Base-by-base conservation (phyloP, 2,888 invertebrate species). In the Rotaria socialis region DNA sequence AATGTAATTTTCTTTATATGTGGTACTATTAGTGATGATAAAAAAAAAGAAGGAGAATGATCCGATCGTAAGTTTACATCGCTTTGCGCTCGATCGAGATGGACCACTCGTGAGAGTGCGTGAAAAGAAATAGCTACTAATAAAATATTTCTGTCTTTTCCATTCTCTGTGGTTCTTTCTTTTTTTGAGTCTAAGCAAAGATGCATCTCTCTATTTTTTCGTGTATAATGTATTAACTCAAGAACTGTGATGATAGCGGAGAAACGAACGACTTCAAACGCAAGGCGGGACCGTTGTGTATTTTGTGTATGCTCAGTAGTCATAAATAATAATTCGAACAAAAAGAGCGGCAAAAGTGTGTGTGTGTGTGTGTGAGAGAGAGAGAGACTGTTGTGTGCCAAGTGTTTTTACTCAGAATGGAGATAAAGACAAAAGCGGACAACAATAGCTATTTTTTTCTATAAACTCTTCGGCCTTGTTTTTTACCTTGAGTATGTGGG, bases 281-380 rank as follows among this genome's bases (percentile, higher is more conserved):
- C 67, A 16, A 67, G 19, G 6, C 67, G 67, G 41, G 67, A 67
- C 35, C 16, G 67, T 41, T 67, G 67, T 35, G 16, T 67, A 41
- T 67, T 35, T 41, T 67, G 67, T 67, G 35, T 67, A 41, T 67
- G 67, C 35, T 67, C 67, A 67, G 67, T 19, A 67, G 67, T 67
- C 67, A 67, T 67, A 67, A 67, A 67, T 67, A 27, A 67, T 67
- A 67, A 67, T 19, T 67, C 67, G 67, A 67, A 67, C 67, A 67
- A 67, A 67, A 35, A 67, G 67, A 67, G 27, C 67, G 67, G 35
- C n/a, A 14, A 19, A 27, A 24, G 35, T 35, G 35, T 2, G 35
- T 2, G 35, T 2, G 35, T 35, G 35, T 2, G 35, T 2, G 35
- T 2, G 35, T 2, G 35, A 35, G 35, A 60, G 2, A 27, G 35